phyloP scores from a whole-genome alignment of 2,888 invertebrate genomes.

The Punctoribates punctum region DNA sequence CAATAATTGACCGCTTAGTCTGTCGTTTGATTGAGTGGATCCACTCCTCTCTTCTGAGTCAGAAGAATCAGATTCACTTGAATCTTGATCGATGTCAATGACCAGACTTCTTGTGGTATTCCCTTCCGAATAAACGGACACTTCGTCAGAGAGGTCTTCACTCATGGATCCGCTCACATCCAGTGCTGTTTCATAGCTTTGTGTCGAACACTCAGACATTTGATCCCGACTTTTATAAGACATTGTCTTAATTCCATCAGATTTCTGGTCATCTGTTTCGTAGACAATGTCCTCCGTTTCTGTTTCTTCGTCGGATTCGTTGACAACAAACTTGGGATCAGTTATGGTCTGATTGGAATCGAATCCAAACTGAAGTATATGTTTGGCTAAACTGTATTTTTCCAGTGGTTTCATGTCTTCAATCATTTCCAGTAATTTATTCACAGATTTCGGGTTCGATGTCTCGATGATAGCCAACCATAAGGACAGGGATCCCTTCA shows the following conservation, averaged over 20 bases:
- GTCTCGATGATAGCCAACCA: neutral
- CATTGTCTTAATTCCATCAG: neutral
- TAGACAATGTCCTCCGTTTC: neutral
- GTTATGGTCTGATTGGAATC: neutral
- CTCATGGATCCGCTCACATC: no score
- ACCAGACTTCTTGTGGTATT: no score
- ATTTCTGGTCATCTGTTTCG: neutral
- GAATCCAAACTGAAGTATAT: neutral
- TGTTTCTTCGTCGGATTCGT: neutral
- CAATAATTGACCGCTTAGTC: no score
- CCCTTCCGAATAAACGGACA: no score
- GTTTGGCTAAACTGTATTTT: constrained; percentile 12
- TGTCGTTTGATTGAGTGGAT: no score
- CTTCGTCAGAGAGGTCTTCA: no score
- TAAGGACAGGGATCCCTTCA: neutral
- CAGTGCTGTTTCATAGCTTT: no score
- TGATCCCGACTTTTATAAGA: no score
- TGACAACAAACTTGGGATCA: neutral
- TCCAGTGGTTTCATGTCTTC: neutral
- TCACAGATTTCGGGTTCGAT: neutral
- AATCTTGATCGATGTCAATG: no score
- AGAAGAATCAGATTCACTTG: no score
- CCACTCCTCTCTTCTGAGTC: no score
- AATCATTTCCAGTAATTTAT: neutral
- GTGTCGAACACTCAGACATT: no score